Percentiles rank a stretch among this genome's conserved stretches.
These are phyloP conservation scores for Drosophila prolongata DNA, from an alignment of 2,888 invertebrate genomes.

Conservation along the genomic window DNA sequence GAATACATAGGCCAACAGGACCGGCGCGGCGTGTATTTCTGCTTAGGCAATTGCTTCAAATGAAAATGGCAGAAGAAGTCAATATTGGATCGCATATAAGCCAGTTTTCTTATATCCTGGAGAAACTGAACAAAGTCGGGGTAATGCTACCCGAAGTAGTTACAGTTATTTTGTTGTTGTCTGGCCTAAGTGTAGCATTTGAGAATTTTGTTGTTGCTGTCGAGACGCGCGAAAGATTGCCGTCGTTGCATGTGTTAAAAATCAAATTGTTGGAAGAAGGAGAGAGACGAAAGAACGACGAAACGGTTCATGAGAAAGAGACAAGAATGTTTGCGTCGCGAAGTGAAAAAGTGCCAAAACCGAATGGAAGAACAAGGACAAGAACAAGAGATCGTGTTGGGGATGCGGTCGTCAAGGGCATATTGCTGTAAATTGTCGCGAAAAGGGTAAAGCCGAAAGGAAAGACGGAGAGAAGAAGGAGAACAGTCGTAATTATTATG, in stretches of 20 bases:
- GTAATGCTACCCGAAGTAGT: not conserved
- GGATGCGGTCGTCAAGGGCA: constrained; percentile 1
- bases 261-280: no score
- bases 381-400: no score
- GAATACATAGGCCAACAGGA: not conserved
- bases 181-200: no score
- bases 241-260: no score
- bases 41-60: not conserved
- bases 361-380: not conserved
- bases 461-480: not conserved
- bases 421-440: constrained; percentile 1
- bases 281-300: no score
- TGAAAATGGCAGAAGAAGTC: not conserved
- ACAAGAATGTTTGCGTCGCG: not conserved
- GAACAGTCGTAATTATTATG: not conserved
- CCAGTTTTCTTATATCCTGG: not conserved
- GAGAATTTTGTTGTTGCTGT: no score
- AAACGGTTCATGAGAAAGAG: no score
- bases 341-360: not conserved
- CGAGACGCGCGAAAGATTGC: no score
- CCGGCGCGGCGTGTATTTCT: not conserved
- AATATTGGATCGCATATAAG: not conserved
- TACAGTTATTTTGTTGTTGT: not conserved
- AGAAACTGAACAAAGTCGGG: not conserved
- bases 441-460: not conserved